Conservation (phyloP, 2,113 vertebrate genomes). For the Hippocampus mohnikei region DNA sequence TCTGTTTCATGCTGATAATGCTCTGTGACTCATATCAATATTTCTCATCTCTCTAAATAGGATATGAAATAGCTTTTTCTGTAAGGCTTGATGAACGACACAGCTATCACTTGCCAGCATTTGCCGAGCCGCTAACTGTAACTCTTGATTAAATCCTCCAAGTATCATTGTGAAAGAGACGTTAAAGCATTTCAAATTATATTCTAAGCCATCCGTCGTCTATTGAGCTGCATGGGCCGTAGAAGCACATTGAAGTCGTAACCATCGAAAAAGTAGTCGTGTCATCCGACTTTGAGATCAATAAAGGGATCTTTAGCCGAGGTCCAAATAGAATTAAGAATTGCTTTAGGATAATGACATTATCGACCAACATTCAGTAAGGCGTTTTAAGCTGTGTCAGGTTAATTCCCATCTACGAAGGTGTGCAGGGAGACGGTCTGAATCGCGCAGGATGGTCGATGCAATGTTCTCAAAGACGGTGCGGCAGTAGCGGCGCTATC, state of each 20-base stretch:
- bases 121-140: conserved; percentile 14
- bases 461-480: conserved; percentile 34
- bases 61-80: conserved; percentile 57
- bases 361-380: conserved; percentile 60
- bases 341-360: conserved; percentile 68
- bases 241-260: conserved; percentile 24
- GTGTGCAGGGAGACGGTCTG: conserved; percentile 45
- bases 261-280: conserved; percentile 40
- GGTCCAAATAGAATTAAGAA: conserved; percentile 69
- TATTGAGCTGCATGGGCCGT: not conserved
- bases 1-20: conserved; percentile 49
- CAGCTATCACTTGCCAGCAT: conserved; percentile 22
- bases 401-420: conserved; percentile 56
- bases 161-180: conserved; percentile 25
- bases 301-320: conserved; percentile 61
- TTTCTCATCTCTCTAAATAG: conserved; percentile 61
- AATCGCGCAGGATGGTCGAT: conserved; percentile 40
- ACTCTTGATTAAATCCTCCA: conserved; percentile 21
- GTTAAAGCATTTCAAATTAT: conserved; percentile 7
- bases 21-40: conserved; percentile 49
- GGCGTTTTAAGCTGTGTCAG: conserved; percentile 53
- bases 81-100: conserved; percentile 30
- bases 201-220: not conserved
- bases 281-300: conserved; percentile 54
- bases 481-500: conserved; percentile 6